Percentiles rank a stretch among this genome's conserved stretches.
Evolutionary conservation across 1,140 invertebrate species (phyloP).

Genomic region (Linepithema humile): DNA sequence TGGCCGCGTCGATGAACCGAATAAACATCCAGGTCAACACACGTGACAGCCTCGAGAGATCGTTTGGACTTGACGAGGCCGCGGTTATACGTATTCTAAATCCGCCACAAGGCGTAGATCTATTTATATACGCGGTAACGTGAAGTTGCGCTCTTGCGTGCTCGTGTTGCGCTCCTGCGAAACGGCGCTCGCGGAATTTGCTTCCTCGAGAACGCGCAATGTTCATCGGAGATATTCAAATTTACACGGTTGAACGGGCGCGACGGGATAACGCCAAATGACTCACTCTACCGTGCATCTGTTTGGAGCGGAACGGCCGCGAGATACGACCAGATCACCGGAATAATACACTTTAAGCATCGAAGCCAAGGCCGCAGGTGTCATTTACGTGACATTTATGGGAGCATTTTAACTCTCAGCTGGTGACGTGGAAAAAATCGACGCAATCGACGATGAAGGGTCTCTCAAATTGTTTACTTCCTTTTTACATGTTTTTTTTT

Average conservation of each 20-base stretch:
- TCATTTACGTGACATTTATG: background rate
- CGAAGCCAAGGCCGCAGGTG: background rate
- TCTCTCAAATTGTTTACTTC: too few relatives aligned
- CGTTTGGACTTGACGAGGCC: conserved; percentile 58
- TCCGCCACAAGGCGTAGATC: conserved; percentile 58
- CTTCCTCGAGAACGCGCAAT: conserved; percentile 52
- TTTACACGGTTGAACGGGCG: background rate
- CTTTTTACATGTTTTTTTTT: too few relatives aligned
- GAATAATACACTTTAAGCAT: conserved; percentile 20
- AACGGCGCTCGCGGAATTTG: conserved; percentile 59
- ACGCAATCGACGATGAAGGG: too few relatives aligned
- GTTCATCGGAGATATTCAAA: conserved; percentile 27
- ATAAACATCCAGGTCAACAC: conserved; percentile 72
- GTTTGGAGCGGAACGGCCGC: background rate
- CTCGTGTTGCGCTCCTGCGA: conserved; percentile 64
- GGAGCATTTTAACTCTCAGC: too few relatives aligned
- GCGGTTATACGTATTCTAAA: conserved; percentile 65
- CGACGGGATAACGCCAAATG: conserved; percentile 21
- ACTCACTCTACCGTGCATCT: background rate
- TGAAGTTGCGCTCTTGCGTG: conserved; percentile 68
- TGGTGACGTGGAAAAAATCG: too few relatives aligned
- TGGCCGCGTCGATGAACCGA: conserved; percentile 67
- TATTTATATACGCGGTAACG: conserved; percentile 71
- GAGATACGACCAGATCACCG: background rate
- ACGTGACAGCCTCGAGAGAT: conserved; percentile 67